A percentile compares a stretch with the other conserved stretches of the same genome.
phyloP scores from a whole-genome alignment of 2,888 invertebrate genomes.

The Drosophila pseudotalamancana region DNA sequence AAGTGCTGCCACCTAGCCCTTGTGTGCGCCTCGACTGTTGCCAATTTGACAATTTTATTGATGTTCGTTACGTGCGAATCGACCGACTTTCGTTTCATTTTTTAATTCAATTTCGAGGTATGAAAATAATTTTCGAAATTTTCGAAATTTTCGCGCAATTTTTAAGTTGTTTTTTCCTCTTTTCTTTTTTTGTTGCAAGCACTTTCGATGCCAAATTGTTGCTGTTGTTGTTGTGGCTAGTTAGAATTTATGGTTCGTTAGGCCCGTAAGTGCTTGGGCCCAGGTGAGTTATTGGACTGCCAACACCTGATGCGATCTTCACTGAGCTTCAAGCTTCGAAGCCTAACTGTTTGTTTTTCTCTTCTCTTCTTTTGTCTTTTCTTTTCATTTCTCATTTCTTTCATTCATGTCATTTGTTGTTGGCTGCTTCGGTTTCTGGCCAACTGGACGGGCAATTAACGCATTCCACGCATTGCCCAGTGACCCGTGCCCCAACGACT shows the following conservation, averaged over 20 bases:
- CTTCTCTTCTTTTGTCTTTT: conserved; percentile 21
- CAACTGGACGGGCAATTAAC: conserved; percentile 67
- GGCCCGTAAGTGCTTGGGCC: conserved; percentile 38
- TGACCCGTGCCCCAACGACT: conserved; percentile 35
- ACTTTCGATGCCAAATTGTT: conserved; percentile 50
- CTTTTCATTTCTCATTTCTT: conserved; percentile 12
- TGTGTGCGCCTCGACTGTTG: conserved; percentile 36
- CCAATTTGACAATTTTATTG: conserved; percentile 77
- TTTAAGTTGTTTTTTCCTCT: conserved; percentile 18
- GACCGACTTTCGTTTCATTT: conserved; percentile 61
- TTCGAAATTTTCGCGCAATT: conserved; percentile 62
- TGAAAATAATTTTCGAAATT: conserved; percentile 51
- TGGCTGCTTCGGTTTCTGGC: conserved; percentile 38
- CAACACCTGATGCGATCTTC: conserved; percentile 51
- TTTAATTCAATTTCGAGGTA: conserved; percentile 58
- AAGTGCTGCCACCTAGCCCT: conserved; percentile 24
- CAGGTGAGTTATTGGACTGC: conserved; percentile 51
- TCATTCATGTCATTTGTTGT: conserved; percentile 18
- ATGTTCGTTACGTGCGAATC: conserved; percentile 65
- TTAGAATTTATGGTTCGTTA: conserved; percentile 58
- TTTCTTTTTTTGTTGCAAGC: too few relatives aligned
- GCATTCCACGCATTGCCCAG: conserved; percentile 66
- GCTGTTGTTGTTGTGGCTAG: conserved; percentile 33
- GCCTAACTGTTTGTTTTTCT: conserved; percentile 47
- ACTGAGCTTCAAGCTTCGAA: conserved; percentile 25